Evolutionary conservation across 2,888 invertebrate species (phyloP).

Genomic region (Galeruca laticollis): DNA sequence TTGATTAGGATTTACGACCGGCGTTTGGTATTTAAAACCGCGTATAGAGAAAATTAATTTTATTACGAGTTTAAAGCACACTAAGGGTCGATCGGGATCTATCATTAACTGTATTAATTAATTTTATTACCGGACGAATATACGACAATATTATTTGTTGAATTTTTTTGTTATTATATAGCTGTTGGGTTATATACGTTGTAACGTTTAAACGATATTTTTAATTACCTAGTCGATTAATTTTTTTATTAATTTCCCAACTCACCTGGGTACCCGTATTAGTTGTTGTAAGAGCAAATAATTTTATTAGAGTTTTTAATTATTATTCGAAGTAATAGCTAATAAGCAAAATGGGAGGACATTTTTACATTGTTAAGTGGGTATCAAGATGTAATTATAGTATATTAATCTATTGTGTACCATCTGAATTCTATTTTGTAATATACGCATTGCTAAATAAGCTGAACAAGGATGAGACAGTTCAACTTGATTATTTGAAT

Average conservation of each 20-base stretch:
- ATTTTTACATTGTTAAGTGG: neutral
- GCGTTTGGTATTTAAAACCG: conserved; percentile 43
- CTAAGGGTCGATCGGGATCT: conserved; percentile 34
- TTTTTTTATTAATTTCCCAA: conserved; percentile 34
- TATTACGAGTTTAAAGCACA: conserved; percentile 56
- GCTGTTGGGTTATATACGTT: conserved; percentile 3
- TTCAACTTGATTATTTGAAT: no score
- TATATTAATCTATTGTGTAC: neutral
- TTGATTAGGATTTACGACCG: conserved; percentile 45
- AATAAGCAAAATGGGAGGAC: neutral
- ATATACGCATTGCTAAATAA: no score
- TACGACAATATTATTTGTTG: neutral
- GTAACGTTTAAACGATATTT: conserved; percentile 25
- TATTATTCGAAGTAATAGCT: conserved; percentile 15
- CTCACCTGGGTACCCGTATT: conserved; percentile 40
- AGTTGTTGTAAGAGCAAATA: conserved; percentile 29
- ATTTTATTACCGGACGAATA: neutral
- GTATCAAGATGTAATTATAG: neutral
- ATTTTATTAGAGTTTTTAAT: conserved; percentile 37
- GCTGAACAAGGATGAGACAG: no score
- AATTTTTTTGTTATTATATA: neutral
- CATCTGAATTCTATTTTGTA: no score
- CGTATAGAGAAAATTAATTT: conserved; percentile 55
- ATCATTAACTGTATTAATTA: conserved; percentile 9
- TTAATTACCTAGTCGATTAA: conserved; percentile 34